Base-by-base conservation (phyloP, 2,888 invertebrate species). In the Acleris laterana region DNA sequence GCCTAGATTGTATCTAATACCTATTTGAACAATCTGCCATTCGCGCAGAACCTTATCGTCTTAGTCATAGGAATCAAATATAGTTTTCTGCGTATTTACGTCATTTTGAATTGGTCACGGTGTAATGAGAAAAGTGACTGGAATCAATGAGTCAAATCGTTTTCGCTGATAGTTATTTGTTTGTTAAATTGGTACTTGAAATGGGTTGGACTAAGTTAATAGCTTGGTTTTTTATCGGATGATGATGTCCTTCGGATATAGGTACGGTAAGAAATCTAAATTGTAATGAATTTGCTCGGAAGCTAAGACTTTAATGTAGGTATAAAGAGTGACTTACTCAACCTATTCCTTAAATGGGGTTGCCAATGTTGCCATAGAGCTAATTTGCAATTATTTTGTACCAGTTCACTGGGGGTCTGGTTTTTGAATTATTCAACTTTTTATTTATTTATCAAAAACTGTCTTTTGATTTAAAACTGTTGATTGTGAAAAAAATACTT, bases 71-170 rank as follows among this genome's bases (percentile, higher is more conserved):
- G 61, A 57, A 57, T 49, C 42, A 63, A 48, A 56, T 25, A 32
- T n/a, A 22, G 20, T 56, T 56, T 20, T 38, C 7, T 25, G 25
- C 13, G 60, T 65, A 51, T 51, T 44, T 66, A 56, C 46, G 57
- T 62, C 61, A 46, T 17, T 62, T 13, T 38, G 50, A 46, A 46
- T 63, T 68, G 63, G 63, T 68, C 68, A 63, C 48, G 32, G 22
- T 63, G 50, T 63, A 68, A 68, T 63, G 63, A 55, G 63, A 68
- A 68, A 68, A 60, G 63, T 56, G 63, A 68, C 56, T 63, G 13
- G 51, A 66, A 62, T 52, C 66, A 66, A 38, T 63, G 59, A 68
- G 56, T 67, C 57, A 51, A 51, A 58, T 53, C 59, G 22, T 42
- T 42, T 50, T 58, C 16, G 28, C 32, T 28, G 25, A 44, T 16